Evolutionary conservation across 2,113 vertebrate genomes (phyloP).

Genomic region (Mixornis gularis): DNA sequence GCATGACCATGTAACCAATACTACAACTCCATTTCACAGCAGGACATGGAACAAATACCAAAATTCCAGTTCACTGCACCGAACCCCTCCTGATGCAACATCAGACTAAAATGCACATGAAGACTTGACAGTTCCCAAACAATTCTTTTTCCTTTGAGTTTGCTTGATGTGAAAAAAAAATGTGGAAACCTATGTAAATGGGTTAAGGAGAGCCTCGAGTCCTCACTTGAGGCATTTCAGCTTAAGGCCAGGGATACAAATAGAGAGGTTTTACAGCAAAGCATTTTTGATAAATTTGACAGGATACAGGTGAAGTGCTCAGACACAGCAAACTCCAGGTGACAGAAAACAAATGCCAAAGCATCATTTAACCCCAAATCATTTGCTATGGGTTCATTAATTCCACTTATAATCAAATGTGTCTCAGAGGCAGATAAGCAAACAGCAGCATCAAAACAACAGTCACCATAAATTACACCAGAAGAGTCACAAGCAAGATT

Average conservation of each 20-base stretch:
- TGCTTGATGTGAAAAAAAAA: background rate
- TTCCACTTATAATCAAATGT: background rate
- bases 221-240: background rate
- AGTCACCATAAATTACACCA: background rate
- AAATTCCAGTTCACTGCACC: background rate
- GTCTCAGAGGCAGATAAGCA: background rate
- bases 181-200: background rate
- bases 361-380: background rate
- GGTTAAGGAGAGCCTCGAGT: background rate
- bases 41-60: accelerated
- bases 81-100: background rate
- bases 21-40: background rate
- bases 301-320: background rate
- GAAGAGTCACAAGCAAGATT: background rate
- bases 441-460: background rate
- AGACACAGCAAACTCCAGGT: background rate
- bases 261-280: background rate
- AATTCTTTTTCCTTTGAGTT: background rate
- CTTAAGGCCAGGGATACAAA: background rate
- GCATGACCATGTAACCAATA: background rate
- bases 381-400: background rate
- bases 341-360: background rate
- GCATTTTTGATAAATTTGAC: background rate
- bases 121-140: background rate
- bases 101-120: background rate